Percentiles rank a stretch among this genome's conserved stretches.
Evolutionary conservation across 2,113 vertebrate species (phyloP).

Genomic region (Scatophagus argus): DNA sequence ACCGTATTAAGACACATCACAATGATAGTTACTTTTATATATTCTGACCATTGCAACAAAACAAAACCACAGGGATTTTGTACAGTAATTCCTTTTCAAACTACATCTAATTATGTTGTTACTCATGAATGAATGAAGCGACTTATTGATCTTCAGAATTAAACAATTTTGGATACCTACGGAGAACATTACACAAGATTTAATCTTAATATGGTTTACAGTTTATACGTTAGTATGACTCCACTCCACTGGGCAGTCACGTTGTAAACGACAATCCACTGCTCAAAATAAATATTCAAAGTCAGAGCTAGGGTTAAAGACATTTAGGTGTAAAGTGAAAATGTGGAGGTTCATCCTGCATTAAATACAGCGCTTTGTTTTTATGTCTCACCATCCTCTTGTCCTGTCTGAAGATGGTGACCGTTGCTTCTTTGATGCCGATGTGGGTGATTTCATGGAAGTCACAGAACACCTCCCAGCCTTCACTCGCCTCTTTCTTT

Average conservation of each 20-base stretch:
- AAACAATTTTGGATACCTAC: neutral
- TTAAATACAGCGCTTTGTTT: neutral
- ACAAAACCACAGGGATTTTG: neutral
- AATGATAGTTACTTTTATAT: neutral
- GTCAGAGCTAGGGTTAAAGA: neutral
- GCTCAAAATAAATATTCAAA: neutral
- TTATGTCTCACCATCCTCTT: constrained; percentile 89
- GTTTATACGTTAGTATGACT: neutral
- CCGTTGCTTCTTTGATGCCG: constrained; percentile 88
- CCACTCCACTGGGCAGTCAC: neutral
- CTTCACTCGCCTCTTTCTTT: constrained; percentile 80
- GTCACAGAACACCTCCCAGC: constrained; percentile 91
- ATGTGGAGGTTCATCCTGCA: neutral
- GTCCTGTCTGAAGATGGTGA: constrained; percentile 94
- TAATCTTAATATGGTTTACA: neutral
- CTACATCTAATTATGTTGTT: neutral
- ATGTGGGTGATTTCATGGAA: constrained; percentile 97
- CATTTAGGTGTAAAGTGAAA: neutral
- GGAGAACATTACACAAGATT: neutral
- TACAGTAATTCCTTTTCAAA: neutral
- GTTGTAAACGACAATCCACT: neutral
- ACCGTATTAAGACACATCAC: neutral
- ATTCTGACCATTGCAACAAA: neutral
- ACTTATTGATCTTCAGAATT: neutral
- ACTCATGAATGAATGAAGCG: neutral